Evolutionary conservation across 2,797 vertebrate species (phyloP), one percentile per base, ranked within the genome.

Genomic region (Chrysocyon brachyurus): DNA sequence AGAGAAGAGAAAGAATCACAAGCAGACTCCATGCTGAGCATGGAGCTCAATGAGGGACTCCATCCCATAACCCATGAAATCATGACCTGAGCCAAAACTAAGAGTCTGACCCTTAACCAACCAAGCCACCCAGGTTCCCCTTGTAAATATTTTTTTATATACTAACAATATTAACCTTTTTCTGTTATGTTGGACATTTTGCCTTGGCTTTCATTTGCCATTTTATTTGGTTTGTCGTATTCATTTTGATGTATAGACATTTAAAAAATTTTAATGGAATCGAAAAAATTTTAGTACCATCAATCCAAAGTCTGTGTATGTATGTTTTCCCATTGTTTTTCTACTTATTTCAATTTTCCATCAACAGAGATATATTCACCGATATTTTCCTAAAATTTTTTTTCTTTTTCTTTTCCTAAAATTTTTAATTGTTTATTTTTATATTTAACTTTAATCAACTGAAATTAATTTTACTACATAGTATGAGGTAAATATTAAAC

Each of bases 371-470:
- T 63, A 57, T 78, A 90, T 63, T 81, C 40, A 79, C 63, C 63
- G 78, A 17, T 94, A 75, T 84, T 93, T 96, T 95, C 87, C 95
- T 81, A 79, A 96, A 52, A 68, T 96, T 33, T 94, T 95, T 36
- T 36, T 36, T 36, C 36, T 96, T 33, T 94, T 95, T 94, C 68
- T 79, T 93, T 96, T 95, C 87, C 95, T 81, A 79, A 96, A 52
- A 68, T 96, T 33, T 94, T 95, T 87, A 78, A 84, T 59, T 63
- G 46, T 81, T 92, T 91, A 95, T 52, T 49, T 93, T 82, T 94
- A 66, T 83, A 64, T 66, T 94, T 91, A 83, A 56, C 16, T 95
- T 95, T 96, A 96, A 66, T 87, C 26, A 84, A 63, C 64, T 49
- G 46, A 96, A 96, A 96, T 90, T 86, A 86, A 90, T 90, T 90